Base-by-base conservation (phyloP, 2,888 invertebrate species). In the Anthophora plumipes region DNA sequence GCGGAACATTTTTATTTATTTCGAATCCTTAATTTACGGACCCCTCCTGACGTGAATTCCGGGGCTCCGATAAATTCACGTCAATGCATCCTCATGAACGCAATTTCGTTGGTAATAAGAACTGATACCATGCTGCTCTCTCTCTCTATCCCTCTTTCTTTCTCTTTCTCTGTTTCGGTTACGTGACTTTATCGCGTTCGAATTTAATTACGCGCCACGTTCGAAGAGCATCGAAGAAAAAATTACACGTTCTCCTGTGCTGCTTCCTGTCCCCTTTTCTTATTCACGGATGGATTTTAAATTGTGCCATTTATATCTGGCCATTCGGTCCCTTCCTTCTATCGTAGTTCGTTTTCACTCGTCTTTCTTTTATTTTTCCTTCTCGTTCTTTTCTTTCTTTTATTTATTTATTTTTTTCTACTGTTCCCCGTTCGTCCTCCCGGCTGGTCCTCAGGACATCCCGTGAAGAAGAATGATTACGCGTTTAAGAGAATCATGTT, bases 81-180 rank as follows among this genome's bases (percentile, higher is more conserved):
- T 17, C 43, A 12, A 50, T 9, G n/a, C 37, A n/a, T 39, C 14
- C 22, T 25, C 41, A 22, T 55, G 57, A 17, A 22, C 41, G 63
- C 64, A 76, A 73, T 73, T 64, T 64, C 41, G 55, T 8, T 4
- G 12, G n/a, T 48, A 76, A 74, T 73, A 52, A 64, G 17, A 48
- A 76, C 57, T 48, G 72, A 71, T 71, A 43, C 11, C 60, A 6
- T 14, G 1, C 20, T n/a, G 14, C 14, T 57, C 37, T 43, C 43
- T 1, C 43, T 43, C 43, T 5, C 20, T 12, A 8, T 20, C 59
- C 8, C 12, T 20, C n/a, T n/a, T n/a, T 39, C 39, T 57, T 31
- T 12, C 14, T 22, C 31, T 4, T 17, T 37, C 8, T 14, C 9
- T 14, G 8, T 14, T 20, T 22, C 17, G 43, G 43, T 22, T 37